Conservation (phyloP, 2,797 vertebrate species). For the Lutjanus argentimaculatus region DNA sequence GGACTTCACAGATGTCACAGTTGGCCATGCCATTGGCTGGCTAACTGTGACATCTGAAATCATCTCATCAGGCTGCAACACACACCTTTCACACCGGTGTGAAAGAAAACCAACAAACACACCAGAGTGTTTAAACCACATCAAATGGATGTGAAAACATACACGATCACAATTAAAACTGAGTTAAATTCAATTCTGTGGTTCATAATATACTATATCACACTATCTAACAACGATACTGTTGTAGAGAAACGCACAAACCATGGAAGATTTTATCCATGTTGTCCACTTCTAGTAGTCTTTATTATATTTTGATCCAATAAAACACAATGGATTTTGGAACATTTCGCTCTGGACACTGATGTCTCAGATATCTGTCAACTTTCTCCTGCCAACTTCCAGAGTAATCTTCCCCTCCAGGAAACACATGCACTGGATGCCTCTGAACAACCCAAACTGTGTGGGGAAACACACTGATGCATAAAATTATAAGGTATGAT, state of each 20-base stretch:
- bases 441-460: constrained; percentile 47
- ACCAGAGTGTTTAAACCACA: not conserved
- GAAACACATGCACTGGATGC: constrained; percentile 56
- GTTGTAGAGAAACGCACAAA: not conserved
- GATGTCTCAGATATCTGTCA: constrained; percentile 36
- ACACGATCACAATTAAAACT: not conserved
- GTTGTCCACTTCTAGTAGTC: not conserved
- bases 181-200: not conserved
- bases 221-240: not conserved
- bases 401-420: constrained; percentile 39
- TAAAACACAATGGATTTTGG: not conserved
- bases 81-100: too few relatives aligned
- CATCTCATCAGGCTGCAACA: too few relatives aligned
- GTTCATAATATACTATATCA: not conserved
- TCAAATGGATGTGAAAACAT: not conserved
- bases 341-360: constrained; percentile 6
- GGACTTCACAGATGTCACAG: too few relatives aligned
- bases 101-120: not conserved
- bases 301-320: not conserved
- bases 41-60: too few relatives aligned
- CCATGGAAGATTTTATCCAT: not conserved
- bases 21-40: too few relatives aligned
- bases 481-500: constrained; percentile 79
- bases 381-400: constrained; percentile 32
- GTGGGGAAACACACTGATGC: constrained; percentile 73